Base-by-base conservation (phyloP, 2,797 vertebrate genomes). In the Syngnathus acus region DNA sequence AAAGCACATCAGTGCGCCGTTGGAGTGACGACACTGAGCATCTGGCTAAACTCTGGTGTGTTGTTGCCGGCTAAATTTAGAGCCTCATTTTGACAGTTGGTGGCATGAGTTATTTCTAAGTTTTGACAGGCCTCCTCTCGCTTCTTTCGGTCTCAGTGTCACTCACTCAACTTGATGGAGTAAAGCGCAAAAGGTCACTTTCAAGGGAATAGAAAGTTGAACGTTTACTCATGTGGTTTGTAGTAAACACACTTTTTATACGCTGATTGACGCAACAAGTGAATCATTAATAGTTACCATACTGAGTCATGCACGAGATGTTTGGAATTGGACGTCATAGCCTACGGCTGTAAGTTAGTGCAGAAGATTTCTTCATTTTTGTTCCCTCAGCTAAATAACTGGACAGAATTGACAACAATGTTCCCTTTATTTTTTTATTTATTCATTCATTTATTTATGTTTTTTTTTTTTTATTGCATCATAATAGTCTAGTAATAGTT, bases 31-130 rank as follows among this genome's bases (percentile, higher is more conserved):
- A 90, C 87, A 80, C 76, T 0, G 47, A 72, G 84, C 83, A 78
- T 92, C 88, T 92, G 89, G 76, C 64, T 72, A 76, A 76, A 82
- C 80, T 90, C 86, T 63, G 70, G 26, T 10, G 8, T 79, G 79
- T 73, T 84, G 81, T 85, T 74, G 26, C 47, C 0, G 42, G 66
- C 87, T 90, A 90, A 88, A 89, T 88, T 83, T 91, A 90, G 88
- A 78, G 72, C 66, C 66, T 78, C 65, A 16, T 74, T 79, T 82
- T 84, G 81, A 84, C 88, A 86, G 84, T 86, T 88, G 78, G 77
- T 75, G 78, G 81, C 23, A 55, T 87, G 86, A 87, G 79, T 87
- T 80, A 80, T 76, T 78, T 82, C 71, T 72, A 61, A 60, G 65
- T 78, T 82, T 78, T 51, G 10, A 75, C 75, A 77, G 66, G 66